phyloP scores from a whole-genome alignment of 2,888 invertebrate genomes.

The Melitaea athalia region DNA sequence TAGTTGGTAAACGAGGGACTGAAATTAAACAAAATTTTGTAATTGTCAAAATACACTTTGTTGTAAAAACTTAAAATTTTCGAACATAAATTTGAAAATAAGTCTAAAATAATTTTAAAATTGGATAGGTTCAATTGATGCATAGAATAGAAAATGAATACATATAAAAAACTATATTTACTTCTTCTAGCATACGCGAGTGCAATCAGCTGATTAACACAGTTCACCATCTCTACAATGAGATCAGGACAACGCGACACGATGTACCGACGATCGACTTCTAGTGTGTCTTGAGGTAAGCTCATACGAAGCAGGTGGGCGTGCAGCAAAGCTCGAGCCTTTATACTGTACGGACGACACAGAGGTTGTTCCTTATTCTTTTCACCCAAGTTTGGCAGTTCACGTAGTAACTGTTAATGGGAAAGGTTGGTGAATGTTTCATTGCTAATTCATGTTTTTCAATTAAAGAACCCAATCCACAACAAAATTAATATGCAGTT shows the following conservation, averaged over 20 bases:
- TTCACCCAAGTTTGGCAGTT: slow-evolving; percentile 94
- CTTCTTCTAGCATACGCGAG: slow-evolving; percentile 94
- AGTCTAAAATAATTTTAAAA: too few relatives aligned
- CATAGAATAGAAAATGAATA: not conserved
- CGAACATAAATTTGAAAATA: too few relatives aligned
- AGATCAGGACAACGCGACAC: slow-evolving; percentile 96
- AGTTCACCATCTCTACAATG: slow-evolving; percentile 98
- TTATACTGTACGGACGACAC: slow-evolving; percentile 95
- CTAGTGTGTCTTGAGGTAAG: slow-evolving; percentile 89
- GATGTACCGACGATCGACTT: slow-evolving; percentile 91
- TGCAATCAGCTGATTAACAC: slow-evolving; percentile 95
- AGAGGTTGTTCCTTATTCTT: slow-evolving; percentile 98
- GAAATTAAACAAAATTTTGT: slow-evolving; percentile 47
- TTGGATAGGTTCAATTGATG: too few relatives aligned
- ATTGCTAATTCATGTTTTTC: too few relatives aligned
- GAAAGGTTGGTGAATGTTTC: not conserved
- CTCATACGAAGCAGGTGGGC: slow-evolving; percentile 95
- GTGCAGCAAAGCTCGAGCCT: slow-evolving; percentile 96
- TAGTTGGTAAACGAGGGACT: slow-evolving; percentile 91
- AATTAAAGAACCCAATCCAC: not conserved
- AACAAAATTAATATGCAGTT: not conserved
- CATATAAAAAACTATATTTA: slow-evolving; percentile 63
- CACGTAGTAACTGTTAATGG: slow-evolving; percentile 89
- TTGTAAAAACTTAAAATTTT: too few relatives aligned
- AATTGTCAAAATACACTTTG: too few relatives aligned